Conservation (phyloP, 2,888 invertebrate genomes). For the Boloria euphrosyne region DNA sequence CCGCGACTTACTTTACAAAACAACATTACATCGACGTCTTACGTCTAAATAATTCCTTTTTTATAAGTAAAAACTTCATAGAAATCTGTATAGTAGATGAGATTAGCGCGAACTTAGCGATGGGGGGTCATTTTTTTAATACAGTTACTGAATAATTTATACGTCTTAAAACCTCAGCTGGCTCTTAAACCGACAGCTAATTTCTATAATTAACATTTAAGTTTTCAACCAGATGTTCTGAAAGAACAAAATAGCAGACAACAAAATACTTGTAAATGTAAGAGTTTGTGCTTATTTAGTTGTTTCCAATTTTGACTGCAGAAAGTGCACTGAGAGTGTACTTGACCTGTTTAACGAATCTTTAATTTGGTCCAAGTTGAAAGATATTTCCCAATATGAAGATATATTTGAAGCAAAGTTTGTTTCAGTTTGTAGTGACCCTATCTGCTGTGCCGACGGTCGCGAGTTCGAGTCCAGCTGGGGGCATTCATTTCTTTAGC, state of each 20-base stretch:
- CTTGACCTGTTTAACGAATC: constrained; percentile 36
- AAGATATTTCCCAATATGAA: not conserved
- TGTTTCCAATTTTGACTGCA: constrained; percentile 37
- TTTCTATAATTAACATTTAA: constrained; percentile 16
- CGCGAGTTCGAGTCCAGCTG: too few relatives aligned
- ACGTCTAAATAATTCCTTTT: too few relatives aligned
- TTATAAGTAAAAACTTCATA: too few relatives aligned
- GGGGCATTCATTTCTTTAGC: too few relatives aligned
- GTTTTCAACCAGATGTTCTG: constrained; percentile 15
- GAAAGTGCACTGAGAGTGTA: constrained; percentile 27
- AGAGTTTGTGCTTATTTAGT: constrained; percentile 26
- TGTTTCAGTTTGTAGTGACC: too few relatives aligned
- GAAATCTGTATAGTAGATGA: too few relatives aligned
- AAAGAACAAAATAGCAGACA: constrained; percentile 22
- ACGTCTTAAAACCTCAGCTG: not conserved
- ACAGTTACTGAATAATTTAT: not conserved
- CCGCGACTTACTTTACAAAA: too few relatives aligned
- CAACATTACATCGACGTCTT: too few relatives aligned
- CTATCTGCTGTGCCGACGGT: too few relatives aligned
- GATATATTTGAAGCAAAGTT: too few relatives aligned
- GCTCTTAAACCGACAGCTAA: not conserved
- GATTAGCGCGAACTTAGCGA: too few relatives aligned
- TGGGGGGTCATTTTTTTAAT: not conserved
- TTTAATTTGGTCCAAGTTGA: constrained; percentile 26
- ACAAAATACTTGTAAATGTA: constrained; percentile 20